Percentiles rank a stretch among this genome's conserved stretches.
Evolutionary conservation across 1,140 invertebrate genomes (phyloP).

Genomic region (Zaprionus davidi): DNA sequence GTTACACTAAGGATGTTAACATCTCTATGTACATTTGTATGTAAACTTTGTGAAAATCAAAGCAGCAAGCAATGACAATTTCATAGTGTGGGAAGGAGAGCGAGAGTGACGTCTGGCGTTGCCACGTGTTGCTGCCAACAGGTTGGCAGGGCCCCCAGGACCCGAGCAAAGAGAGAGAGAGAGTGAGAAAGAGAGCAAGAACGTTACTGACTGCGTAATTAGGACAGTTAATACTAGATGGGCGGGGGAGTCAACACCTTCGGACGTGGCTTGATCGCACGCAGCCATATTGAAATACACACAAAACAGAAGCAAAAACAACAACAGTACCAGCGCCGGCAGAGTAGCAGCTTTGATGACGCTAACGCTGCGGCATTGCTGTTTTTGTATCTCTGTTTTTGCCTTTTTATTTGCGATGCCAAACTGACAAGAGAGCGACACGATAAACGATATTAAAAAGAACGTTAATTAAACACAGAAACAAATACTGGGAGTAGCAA

Average conservation of each 20-base stretch:
- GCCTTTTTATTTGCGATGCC: constrained; percentile 49
- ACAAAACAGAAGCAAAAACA: constrained; percentile 9
- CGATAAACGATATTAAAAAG: constrained; percentile 68
- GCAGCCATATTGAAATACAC: constrained; percentile 64
- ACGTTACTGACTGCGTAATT: constrained; percentile 13
- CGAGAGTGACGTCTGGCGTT: neutral
- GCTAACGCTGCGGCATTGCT: constrained; percentile 39
- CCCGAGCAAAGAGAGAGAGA: constrained; percentile 14
- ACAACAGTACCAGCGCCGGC: constrained; percentile 21
- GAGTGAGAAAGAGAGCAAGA: neutral
- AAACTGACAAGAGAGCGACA: constrained; percentile 54
- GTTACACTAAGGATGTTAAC: constrained; percentile 10
- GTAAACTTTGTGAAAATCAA: constrained; percentile 1
- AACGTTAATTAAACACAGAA: constrained; percentile 76
- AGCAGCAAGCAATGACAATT: constrained; percentile 15
- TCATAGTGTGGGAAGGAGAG: neutral
- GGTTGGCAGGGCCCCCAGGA: constrained; percentile 32
- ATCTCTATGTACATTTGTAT: constrained; percentile 5
- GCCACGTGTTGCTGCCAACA: constrained; percentile 40
- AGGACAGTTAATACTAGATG: constrained; percentile 7
- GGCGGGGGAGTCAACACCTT: constrained; percentile 25
- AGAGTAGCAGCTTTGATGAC: constrained; percentile 54
- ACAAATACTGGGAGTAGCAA: constrained; percentile 43
- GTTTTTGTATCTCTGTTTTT: constrained; percentile 50
- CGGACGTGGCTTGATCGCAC: constrained; percentile 72